A percentile compares a stretch with the other conserved stretches of the same genome.
Conservation (phyloP, 1,140 invertebrate genomes). For the Leptestheria dahalacensis region DNA sequence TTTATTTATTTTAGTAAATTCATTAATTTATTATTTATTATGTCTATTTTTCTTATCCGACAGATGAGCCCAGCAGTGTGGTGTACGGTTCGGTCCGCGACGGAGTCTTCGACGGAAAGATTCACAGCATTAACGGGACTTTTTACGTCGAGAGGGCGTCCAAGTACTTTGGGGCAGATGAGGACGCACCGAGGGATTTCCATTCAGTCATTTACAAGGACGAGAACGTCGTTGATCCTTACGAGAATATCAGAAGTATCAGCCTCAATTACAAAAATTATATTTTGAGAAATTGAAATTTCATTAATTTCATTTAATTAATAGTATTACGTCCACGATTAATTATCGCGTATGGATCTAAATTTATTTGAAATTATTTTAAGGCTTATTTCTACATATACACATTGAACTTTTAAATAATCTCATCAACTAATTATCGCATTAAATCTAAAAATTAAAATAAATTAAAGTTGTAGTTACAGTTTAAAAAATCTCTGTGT, state of each 20-base stretch:
- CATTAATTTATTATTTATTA: background rate
- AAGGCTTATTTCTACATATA: too few species aligned
- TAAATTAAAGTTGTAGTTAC: background rate
- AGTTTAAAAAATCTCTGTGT: too few species aligned
- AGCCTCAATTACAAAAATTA: constrained; percentile 20
- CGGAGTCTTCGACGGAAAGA: constrained; percentile 91
- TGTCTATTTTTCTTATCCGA: constrained; percentile 11
- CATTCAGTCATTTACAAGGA: constrained; percentile 95
- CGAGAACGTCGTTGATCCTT: constrained; percentile 74
- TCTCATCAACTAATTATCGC: too few species aligned
- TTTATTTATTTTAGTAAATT: background rate
- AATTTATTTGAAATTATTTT: background rate
- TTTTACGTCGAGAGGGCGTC: constrained; percentile 86
- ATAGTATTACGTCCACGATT: too few species aligned
- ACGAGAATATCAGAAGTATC: constrained; percentile 57
- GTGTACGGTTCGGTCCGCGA: constrained; percentile 86
- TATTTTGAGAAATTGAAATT: too few species aligned
- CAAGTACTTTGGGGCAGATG: constrained; percentile 59
- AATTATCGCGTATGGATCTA: background rate
- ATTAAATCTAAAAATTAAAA: background rate
- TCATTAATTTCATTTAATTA: too few species aligned
- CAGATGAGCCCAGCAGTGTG: constrained; percentile 64
- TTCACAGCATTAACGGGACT: constrained; percentile 56
- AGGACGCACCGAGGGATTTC: constrained; percentile 37
- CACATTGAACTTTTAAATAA: too few species aligned